Evolutionary conservation across 2,797 vertebrate species (phyloP), one percentile per base, ranked within the genome.

Genomic region (Delichon dasypus): DNA sequence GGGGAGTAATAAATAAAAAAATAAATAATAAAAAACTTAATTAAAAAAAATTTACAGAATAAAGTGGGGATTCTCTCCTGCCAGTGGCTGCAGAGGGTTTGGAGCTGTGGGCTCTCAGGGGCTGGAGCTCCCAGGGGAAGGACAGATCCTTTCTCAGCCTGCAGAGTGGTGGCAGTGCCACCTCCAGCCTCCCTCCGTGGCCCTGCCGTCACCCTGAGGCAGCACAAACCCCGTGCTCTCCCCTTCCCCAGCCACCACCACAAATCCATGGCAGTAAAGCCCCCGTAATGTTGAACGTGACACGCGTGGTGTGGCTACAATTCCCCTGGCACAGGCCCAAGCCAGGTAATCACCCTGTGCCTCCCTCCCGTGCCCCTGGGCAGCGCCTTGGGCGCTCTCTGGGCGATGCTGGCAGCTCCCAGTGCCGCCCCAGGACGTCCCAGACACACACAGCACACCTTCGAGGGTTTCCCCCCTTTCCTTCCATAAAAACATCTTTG

Each of bases 121-220:
- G 17, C 42, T 26, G 66, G 1, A 18, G 57, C 57, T 53, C 42
- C 1, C 5, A n/a, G 23, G 54, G 26, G 45, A 32, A 57, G 2
- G 4, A 15, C 8, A 21, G 81, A 20, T 6, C 9, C 62, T 18
- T 6, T 7, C 34, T 13, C 34, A 25, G 45, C 2, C 22, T 34
- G 36, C 17, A 10, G 5, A 66, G 34, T 0, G 44, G 19, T 38
- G 77, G 22, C 55, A 75, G 3, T 5, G 27, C 32, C 62, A 30
- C 3, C 3, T 10, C 36, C 4, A 7, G 18, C 65, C 75, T 71
- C 51, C 34, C 0, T 2, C 5, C 3, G 51, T 4, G 36, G 40
- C 71, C 34, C 40, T 45, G 42, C 73, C 27, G n/a, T n/a, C 71
- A 6, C 45, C 8, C 12, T 4, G 62, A 1, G 0, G 2, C 26